phyloP scores from a whole-genome alignment of 2,113 vertebrate genomes.

The Lontra canadensis region DNA sequence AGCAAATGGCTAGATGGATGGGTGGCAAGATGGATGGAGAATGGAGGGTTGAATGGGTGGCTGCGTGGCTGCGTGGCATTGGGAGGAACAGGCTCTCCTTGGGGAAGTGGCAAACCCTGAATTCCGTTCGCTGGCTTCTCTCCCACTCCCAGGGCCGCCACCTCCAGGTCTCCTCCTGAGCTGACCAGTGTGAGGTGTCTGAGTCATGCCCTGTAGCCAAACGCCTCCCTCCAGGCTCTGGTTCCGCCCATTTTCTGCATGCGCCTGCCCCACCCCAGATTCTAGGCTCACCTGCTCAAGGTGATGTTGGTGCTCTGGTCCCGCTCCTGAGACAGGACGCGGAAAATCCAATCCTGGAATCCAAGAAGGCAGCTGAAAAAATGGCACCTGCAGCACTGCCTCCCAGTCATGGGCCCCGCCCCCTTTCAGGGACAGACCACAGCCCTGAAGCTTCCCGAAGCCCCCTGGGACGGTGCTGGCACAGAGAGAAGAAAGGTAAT shows the following conservation, averaged over 20 bases:
- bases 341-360: constrained; percentile 89
- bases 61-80: too few species aligned
- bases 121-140: background rate
- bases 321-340: constrained; percentile 88
- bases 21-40: too few species aligned
- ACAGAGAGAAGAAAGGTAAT: accelerated
- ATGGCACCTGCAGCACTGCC: accelerated
- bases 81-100: background rate
- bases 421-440: background rate
- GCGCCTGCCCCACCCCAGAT: background rate
- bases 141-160: background rate
- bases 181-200: background rate
- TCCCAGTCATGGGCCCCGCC: background rate
- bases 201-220: background rate
- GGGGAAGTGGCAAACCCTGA: background rate
- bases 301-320: constrained; percentile 85
- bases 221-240: background rate
- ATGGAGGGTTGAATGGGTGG: too few species aligned
- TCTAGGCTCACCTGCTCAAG: constrained; percentile 84
- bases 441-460: background rate
- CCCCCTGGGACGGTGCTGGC: too few species aligned
- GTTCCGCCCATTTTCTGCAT: background rate
- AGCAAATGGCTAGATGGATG: too few species aligned
- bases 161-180: background rate
- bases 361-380: constrained; percentile 36